Percentiles rank a stretch among this genome's conserved stretches.
Evolutionary conservation across 2,113 vertebrate species (phyloP).

Genomic region (Athene noctua): DNA sequence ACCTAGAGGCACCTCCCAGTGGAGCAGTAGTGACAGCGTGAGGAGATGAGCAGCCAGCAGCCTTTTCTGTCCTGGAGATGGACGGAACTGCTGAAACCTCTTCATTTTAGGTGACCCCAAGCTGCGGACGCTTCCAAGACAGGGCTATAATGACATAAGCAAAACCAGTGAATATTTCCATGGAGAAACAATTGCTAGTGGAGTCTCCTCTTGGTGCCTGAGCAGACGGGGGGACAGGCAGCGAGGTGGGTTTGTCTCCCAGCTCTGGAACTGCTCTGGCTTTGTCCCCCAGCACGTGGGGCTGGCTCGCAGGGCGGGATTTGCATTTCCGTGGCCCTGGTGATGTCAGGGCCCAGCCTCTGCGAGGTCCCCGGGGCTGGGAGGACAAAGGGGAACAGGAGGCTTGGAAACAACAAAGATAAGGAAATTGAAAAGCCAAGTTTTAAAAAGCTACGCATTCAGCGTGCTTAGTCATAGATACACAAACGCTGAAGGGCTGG

Average conservation of each 20-base stretch:
- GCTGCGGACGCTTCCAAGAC: not conserved
- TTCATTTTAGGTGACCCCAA: accelerated
- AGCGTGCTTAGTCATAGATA: not conserved
- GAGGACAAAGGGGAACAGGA: slow-evolving; percentile 39
- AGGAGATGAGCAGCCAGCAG: not conserved
- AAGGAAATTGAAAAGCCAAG: slow-evolving; percentile 3
- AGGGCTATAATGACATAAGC: not conserved
- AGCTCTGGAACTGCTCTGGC: not conserved
- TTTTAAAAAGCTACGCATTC: not conserved
- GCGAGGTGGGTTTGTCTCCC: not conserved
- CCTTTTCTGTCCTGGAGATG: not conserved
- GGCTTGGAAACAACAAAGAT: not conserved
- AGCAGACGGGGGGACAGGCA: not conserved
- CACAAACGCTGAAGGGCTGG: not conserved
- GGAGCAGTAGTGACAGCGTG: not conserved
- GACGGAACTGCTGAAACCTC: not conserved
- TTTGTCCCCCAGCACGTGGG: not conserved
- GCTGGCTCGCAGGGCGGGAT: not conserved
- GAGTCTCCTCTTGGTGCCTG: not conserved
- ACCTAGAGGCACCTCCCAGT: not conserved
- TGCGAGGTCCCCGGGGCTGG: not conserved
- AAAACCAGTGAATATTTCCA: not conserved
- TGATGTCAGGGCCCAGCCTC: not conserved
- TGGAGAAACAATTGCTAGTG: not conserved
- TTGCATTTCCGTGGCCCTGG: not conserved